Base-by-base conservation (phyloP, 2,888 invertebrate genomes). In the Steinernema hermaphroditum region DNA sequence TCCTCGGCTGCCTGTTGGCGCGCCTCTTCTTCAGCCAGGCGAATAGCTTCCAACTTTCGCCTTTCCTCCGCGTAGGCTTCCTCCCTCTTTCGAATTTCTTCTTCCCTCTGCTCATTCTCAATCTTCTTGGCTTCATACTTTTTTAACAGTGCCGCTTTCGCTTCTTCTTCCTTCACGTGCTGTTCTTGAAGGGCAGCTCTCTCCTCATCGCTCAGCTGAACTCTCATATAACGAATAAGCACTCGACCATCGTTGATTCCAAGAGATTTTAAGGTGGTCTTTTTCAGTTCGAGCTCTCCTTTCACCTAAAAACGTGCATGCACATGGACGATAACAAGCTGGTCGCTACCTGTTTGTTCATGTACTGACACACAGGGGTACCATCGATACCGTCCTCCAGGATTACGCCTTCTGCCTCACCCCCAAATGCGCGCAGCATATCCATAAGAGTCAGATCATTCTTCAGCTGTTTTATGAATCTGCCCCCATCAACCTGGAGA, bases 321-420 rank as follows among this genome's bases (percentile, higher is more conserved):
- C 16, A 24, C 4, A 12, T 0, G 22, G 32, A 19, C 19, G 0
- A 1, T n/a, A n/a, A 70, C 34, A 70, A 49, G 12, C 34, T 34
- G 16, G 27, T 49, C n/a, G n/a, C 49, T 49, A 81, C 82, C 68
- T 76, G 69, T 57, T 76, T 78, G 50, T 80, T 79, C 80, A 82
- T 80, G 70, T 78, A 82, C 4, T 76, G 70, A 19, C 78, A 71
- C 34, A 78, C 73, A 14, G 82, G 82, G 57, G 75, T 74, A 0
- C 44, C 70, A 22, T 72, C 75, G 1, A 69, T 74, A 1, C 68
- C 70, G n/a, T 37, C 50, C 1, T 68, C 68, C 8, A 72, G n/a
- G 32, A 81, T 43, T 71, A 81, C 69, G 44, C 76, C 76, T 24
- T 72, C 71, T 44, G 78, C 77, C 2, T 73, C 71, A 1, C 37